Conservation (phyloP, 2,888 invertebrate genomes). For the Leucophenga montana region DNA sequence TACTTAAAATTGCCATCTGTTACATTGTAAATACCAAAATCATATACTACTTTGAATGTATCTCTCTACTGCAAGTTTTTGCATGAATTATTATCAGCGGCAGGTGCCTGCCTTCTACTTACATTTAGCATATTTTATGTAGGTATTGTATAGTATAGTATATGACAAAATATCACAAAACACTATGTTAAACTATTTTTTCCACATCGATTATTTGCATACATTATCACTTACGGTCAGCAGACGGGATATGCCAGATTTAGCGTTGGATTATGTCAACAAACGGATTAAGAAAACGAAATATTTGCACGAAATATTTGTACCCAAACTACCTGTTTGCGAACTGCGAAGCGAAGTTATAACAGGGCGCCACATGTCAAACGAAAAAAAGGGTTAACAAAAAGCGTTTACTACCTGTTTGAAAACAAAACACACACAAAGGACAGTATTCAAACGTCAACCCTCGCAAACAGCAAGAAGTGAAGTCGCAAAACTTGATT, state of each 20-base stretch:
- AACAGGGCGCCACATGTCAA: neutral
- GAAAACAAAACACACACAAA: neutral
- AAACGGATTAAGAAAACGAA: conserved; percentile 53
- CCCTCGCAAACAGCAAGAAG: too few species aligned
- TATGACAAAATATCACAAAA: neutral
- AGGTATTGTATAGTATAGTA: too few species aligned
- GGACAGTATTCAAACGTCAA: neutral
- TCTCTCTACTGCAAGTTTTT: too few species aligned
- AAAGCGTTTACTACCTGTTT: neutral
- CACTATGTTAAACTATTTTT: neutral
- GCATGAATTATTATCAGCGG: neutral
- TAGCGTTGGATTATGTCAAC: conserved; percentile 47
- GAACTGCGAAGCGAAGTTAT: neutral
- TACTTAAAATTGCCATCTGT: too few species aligned
- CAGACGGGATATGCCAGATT: too few species aligned
- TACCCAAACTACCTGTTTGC: neutral
- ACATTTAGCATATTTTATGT: too few species aligned
- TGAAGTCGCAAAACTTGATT: too few species aligned
- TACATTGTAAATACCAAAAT: too few species aligned
- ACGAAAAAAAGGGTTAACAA: too few species aligned
- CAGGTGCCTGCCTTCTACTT: neutral
- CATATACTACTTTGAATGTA: too few species aligned
- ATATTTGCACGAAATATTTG: conserved; percentile 64
- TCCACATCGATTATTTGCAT: conserved; percentile 27
- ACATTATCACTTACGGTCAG: conserved; percentile 40